Percentiles rank a stretch among this genome's conserved stretches.
phyloP scores from a whole-genome alignment of 2,113 vertebrate genomes.

The Canis aureus region DNA sequence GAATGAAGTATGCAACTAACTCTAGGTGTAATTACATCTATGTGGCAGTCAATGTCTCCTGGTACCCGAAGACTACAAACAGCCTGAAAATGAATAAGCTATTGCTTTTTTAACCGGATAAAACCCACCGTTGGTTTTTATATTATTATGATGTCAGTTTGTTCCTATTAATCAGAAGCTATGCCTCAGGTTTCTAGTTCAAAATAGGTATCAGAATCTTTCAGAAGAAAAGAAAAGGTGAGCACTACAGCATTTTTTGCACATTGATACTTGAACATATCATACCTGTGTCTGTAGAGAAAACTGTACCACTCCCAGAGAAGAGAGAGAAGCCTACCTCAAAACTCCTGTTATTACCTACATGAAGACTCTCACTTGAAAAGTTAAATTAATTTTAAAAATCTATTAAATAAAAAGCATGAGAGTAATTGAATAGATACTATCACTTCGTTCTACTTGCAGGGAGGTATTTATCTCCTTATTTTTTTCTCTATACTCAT shows the following conservation, averaged over 20 bases:
- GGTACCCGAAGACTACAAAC: not conserved
- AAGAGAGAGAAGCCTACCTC: not conserved
- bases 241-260: not conserved
- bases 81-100: not conserved
- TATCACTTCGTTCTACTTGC: not conserved
- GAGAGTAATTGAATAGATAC: not conserved
- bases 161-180: conserved; percentile 6
- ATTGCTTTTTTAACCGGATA: not conserved
- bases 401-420: not conserved
- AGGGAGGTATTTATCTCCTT: not conserved
- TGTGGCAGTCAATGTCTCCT: not conserved
- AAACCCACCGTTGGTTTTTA: not conserved
- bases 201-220: not conserved
- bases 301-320: not conserved
- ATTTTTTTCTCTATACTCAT: not conserved
- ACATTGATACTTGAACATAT: not conserved
- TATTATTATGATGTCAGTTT: not conserved
- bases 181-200: not conserved
- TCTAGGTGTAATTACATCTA: not conserved
- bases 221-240: conserved; percentile 19
- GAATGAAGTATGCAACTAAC: not conserved
- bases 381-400: not conserved
- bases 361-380: not conserved
- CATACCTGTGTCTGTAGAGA: not conserved
- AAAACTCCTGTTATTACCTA: not conserved